Conservation (phyloP, 2,888 invertebrate genomes). For the Scelioninae gen. 1 region DNA sequence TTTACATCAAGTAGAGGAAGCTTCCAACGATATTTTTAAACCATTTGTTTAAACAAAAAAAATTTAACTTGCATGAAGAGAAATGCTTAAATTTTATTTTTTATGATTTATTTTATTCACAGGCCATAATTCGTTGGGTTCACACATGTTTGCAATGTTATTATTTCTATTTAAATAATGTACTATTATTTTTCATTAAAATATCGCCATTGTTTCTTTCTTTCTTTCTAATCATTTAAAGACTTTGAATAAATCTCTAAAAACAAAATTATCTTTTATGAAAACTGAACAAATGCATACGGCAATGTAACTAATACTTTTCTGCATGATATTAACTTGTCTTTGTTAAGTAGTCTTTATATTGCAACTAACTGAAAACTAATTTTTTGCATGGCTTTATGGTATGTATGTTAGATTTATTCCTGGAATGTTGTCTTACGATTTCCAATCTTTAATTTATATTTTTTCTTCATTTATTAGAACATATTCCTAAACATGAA, state of each 20-base stretch:
- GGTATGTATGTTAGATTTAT: not conserved
- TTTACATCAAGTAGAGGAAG: not conserved
- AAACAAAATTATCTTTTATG: not conserved
- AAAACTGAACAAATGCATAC: slow-evolving; percentile 40
- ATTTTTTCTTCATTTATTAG: not conserved
- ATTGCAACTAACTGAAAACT: slow-evolving; percentile 1
- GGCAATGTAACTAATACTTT: slow-evolving; percentile 45
- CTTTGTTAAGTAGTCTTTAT: slow-evolving; percentile 5
- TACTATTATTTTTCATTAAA: not conserved
- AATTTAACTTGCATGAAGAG: too few relatives aligned
- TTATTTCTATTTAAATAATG: not conserved
- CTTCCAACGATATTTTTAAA: not conserved
- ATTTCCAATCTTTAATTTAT: not conserved
- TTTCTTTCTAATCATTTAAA: slow-evolving; percentile 34
- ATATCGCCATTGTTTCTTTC: slow-evolving; percentile 14
- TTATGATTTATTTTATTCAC: too few relatives aligned
- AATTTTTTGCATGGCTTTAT: slow-evolving; percentile 8
- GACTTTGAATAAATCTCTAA: not conserved
- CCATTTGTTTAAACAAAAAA: not conserved
- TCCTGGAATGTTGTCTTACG: not conserved
- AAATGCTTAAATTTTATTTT: too few relatives aligned
- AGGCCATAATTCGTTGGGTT: too few relatives aligned
- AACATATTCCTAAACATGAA: not conserved
- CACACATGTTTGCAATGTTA: not conserved
- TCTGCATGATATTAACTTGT: slow-evolving; percentile 32